phyloP scores from a whole-genome alignment of 1,140 invertebrate genomes.

The Hypothenemus hampei region DNA sequence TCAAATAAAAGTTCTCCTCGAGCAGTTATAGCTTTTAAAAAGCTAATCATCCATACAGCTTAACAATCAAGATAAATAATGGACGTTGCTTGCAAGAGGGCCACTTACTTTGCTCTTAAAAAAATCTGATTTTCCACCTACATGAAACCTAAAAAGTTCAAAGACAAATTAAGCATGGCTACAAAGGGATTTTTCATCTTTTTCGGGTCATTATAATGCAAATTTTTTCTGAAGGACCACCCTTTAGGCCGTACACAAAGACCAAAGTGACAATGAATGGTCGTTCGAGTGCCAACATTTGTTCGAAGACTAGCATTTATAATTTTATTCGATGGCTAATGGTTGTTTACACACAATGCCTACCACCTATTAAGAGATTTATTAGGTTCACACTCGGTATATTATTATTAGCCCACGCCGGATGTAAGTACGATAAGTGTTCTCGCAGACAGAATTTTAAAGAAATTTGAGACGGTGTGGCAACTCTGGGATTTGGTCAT shows the following conservation, averaged over 20 bases:
- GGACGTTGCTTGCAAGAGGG: not conserved
- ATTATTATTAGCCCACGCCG: constrained; percentile 21
- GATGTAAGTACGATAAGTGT: not conserved
- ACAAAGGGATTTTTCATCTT: too few species aligned
- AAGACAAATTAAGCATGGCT: not conserved
- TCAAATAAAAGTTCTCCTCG: not conserved
- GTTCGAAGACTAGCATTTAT: constrained; percentile 15
- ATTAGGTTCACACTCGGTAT: constrained; percentile 12
- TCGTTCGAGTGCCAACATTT: constrained; percentile 16
- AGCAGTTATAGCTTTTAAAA: constrained; percentile 4
- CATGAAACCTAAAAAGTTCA: not conserved
- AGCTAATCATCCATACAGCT: not conserved
- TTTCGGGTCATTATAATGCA: too few species aligned
- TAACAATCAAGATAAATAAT: not conserved
- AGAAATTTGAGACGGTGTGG: too few species aligned
- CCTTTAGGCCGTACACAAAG: constrained; percentile 2
- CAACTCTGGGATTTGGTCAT: too few species aligned
- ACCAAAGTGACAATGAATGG: constrained; percentile 1
- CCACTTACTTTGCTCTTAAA: not conserved
- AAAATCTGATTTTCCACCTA: not conserved
- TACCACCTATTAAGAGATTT: constrained; percentile 21
- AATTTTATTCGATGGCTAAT: constrained; percentile 14
- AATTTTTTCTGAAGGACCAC: not conserved
- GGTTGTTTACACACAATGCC: constrained; percentile 20
- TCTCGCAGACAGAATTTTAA: too few species aligned